phyloP scores from a whole-genome alignment of 2,113 vertebrate species.

The Procavia capensis region DNA sequence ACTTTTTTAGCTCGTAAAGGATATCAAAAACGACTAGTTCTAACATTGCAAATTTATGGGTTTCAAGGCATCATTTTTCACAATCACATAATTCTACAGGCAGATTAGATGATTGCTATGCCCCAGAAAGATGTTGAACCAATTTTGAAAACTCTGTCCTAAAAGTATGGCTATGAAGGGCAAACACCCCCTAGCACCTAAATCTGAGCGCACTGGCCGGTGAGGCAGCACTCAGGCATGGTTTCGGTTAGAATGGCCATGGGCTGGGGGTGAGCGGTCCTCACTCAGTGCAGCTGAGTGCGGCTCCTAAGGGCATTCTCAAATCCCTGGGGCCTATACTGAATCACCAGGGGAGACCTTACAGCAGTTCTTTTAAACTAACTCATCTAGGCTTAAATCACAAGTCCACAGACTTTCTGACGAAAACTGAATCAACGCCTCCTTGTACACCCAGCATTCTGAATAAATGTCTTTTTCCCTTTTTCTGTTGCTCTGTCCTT shows the following conservation, averaged over 20 bases:
- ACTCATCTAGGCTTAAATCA: background rate
- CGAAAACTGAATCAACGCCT: background rate
- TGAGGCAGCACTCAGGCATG: background rate
- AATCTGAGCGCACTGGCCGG: background rate
- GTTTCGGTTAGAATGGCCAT: background rate
- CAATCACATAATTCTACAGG: constrained; percentile 72
- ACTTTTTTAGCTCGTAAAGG: constrained; percentile 90
- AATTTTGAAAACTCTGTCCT: constrained; percentile 52
- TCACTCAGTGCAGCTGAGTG: background rate
- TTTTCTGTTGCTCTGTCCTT: background rate
- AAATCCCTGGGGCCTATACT: background rate
- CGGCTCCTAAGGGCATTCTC: background rate
- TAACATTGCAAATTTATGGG: constrained; percentile 83
- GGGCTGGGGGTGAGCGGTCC: background rate
- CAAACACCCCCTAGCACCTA: background rate
- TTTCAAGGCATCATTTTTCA: constrained; percentile 79
- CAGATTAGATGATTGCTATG: constrained; percentile 58
- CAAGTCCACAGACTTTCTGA: background rate
- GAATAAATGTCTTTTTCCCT: background rate
- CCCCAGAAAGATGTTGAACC: constrained; percentile 55
- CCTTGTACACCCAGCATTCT: background rate
- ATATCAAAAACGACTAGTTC: constrained; percentile 86
- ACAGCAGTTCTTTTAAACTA: background rate
- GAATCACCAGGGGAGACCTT: background rate
- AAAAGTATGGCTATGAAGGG: constrained; percentile 6